A percentile compares a stretch with the other conserved stretches of the same genome.
phyloP scores from a whole-genome alignment of 1,140 invertebrate species.

The Temnothorax nylanderi region DNA sequence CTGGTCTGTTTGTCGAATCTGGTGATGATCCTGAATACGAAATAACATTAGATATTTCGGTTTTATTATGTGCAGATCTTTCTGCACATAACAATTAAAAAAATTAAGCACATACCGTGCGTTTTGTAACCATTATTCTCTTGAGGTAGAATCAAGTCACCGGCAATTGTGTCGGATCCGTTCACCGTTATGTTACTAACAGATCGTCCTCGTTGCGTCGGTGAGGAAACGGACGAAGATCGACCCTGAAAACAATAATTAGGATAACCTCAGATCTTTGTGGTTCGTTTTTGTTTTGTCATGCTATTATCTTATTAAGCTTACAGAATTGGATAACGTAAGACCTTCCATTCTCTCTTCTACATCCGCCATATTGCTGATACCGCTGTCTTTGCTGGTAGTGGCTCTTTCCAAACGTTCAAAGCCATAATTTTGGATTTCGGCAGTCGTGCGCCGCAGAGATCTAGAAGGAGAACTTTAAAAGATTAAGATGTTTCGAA shows the following conservation, averaged over 20 bases:
- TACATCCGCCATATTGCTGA: conserved; percentile 92
- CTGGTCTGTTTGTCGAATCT: conserved; percentile 80
- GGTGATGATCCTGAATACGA: conserved; percentile 75
- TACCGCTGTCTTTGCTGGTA: conserved; percentile 95
- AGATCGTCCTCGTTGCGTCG: conserved; percentile 83
- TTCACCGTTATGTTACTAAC: conserved; percentile 82
- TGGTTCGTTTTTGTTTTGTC: background rate
- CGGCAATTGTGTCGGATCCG: conserved; percentile 83
- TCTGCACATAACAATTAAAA: background rate
- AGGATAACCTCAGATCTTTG: background rate
- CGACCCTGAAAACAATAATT: conserved; percentile 77
- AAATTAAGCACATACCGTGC: conserved; percentile 73
- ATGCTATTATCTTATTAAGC: background rate
- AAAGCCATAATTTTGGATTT: conserved; percentile 96
- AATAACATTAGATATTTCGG: background rate
- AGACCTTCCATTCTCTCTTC: conserved; percentile 87
- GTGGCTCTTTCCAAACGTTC: conserved; percentile 91
- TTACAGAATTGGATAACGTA: conserved; percentile 83
- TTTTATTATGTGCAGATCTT: background rate
- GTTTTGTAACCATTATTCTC: conserved; percentile 84
- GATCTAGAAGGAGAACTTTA: conserved; percentile 85
- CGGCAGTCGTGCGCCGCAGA: conserved; percentile 95
- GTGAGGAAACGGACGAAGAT: conserved; percentile 85
- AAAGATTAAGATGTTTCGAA: conserved; percentile 55
- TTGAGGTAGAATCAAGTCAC: conserved; percentile 83